Evolutionary conservation across 2,797 vertebrate genomes (phyloP), one percentile per base, ranked within the genome.

Genomic region (Poecilia gillii): DNA sequence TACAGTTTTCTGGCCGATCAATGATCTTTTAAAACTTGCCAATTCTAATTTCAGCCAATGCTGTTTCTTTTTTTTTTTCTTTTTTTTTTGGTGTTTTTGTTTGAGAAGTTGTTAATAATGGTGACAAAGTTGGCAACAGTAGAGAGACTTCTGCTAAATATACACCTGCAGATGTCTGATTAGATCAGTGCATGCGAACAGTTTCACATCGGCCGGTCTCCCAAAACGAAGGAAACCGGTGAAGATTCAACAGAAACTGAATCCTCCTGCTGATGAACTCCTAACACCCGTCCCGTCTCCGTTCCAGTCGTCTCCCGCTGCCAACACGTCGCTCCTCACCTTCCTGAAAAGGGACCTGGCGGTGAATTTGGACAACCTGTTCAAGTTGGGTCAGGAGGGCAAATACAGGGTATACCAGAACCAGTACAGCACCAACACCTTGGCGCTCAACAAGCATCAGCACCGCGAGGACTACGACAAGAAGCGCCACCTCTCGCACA

Each of bases 381-480:
- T 99, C 92, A 99, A 99, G 83, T 91, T 99, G 85, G 98, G 98
- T 2, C 98, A 99, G 90, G 98, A 99, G 91, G 98, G 98, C 33
- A 99, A 99, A 83, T 99, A 98, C 77, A 95, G 98, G 0, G 97
- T 97, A 73, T 99, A 99, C 92, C 98, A 99, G 83, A 99, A 99
- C 91, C 98, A 99, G 55, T 99, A 97, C 91, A 98, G 97, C 92
- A 98, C 97, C 87, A 99, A 99, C 81, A 96, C 97, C 4, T 96
- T 99, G 25, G 98, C 98, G 2, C 93, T 99, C 87, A 99, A 99
- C 94, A 99, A 99, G 84, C 99, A 99, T 88, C 99, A 99, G 92
- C 99, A 99, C 93, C 96, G 99, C 14, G 99, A 99, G 91, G 98
- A 99, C 89, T 97, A 99, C 2, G 99, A 99, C 95, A 99, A 99